These are phyloP conservation scores for Columba livia DNA, from an alignment of 2,113 vertebrate genomes.

Conservation along the genomic window DNA sequence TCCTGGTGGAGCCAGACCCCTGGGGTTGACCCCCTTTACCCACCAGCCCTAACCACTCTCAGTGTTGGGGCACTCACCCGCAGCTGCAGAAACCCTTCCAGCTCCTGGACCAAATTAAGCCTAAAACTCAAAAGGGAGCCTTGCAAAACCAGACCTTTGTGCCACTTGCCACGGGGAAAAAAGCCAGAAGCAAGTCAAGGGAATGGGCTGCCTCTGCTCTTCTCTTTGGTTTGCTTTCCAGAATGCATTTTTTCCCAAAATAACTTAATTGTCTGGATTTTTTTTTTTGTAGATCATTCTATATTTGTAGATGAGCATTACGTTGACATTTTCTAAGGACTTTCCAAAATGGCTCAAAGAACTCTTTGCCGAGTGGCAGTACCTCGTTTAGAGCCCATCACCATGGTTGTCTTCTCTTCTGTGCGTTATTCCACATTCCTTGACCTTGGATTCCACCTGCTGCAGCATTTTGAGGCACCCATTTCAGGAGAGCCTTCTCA, in stretches of 20 bases:
- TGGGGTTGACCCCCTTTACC: not conserved
- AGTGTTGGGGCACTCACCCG: fast-evolving
- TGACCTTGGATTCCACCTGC: constrained; percentile 44
- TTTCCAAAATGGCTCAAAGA: constrained; percentile 27
- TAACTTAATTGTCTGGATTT: not conserved
- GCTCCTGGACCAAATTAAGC: not conserved
- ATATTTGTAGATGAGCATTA: constrained; percentile 52
- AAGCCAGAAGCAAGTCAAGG: constrained; percentile 19
- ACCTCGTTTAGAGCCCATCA: not conserved
- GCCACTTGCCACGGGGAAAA: not conserved
- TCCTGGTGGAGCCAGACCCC: not conserved
- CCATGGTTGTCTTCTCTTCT: not conserved
- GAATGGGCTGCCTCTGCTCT: not conserved
- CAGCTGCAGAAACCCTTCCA: not conserved
- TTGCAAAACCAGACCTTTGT: not conserved
- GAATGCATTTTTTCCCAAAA: constrained; percentile 44
- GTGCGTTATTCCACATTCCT: not conserved
- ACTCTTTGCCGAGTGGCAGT: not conserved
- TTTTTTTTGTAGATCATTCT: not conserved
- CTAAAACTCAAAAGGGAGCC: not conserved
- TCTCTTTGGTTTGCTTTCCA: constrained; percentile 36
- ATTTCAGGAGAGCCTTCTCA: not conserved
- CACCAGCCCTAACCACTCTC: not conserved
- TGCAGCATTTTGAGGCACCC: fast-evolving
- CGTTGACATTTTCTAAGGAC: constrained; percentile 37